phyloP scores from a whole-genome alignment of 2,888 invertebrate species.

The Agrypnus murinus region DNA sequence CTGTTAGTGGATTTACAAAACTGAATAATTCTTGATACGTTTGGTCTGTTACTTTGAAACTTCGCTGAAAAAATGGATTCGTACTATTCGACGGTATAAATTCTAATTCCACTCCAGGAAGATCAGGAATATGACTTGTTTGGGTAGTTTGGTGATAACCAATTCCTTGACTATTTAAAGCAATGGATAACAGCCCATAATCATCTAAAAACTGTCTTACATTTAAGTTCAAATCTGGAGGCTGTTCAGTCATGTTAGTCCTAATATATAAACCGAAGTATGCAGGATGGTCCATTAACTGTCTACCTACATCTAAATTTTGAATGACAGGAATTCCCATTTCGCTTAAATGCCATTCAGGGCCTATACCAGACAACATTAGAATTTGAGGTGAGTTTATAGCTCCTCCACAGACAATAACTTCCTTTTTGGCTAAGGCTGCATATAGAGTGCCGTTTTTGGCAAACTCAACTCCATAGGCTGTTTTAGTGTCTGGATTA shows the following conservation, averaged over 20 bases:
- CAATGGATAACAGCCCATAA: no score
- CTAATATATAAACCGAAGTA: slow-evolving; percentile 80
- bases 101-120: slow-evolving; percentile 61
- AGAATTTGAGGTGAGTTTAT: slow-evolving; percentile 74
- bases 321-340: slow-evolving; percentile 55
- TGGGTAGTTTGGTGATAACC: slow-evolving; percentile 53
- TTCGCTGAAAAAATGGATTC: slow-evolving; percentile 53
- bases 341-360: slow-evolving; percentile 54
- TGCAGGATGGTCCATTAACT: slow-evolving; percentile 80
- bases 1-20: slow-evolving; percentile 55
- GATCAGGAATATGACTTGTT: slow-evolving; percentile 51
- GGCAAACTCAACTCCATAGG: slow-evolving; percentile 75
- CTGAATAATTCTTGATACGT: slow-evolving; percentile 54
- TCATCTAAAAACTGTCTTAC: no score
- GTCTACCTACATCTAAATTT: slow-evolving; percentile 56
- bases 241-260: slow-evolving; percentile 49
- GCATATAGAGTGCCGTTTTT: slow-evolving; percentile 69
- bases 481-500: slow-evolving; percentile 70
- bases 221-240: slow-evolving; percentile 39
- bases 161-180: no score
- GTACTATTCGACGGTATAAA: slow-evolving; percentile 74
- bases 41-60: slow-evolving; percentile 50
- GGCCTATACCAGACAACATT: slow-evolving; percentile 63
- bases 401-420: slow-evolving; percentile 85
- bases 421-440: slow-evolving; percentile 77